These are phyloP conservation scores for Drosophila navojoa DNA, from an alignment of 1,140 invertebrate genomes.

Conservation along the genomic window DNA sequence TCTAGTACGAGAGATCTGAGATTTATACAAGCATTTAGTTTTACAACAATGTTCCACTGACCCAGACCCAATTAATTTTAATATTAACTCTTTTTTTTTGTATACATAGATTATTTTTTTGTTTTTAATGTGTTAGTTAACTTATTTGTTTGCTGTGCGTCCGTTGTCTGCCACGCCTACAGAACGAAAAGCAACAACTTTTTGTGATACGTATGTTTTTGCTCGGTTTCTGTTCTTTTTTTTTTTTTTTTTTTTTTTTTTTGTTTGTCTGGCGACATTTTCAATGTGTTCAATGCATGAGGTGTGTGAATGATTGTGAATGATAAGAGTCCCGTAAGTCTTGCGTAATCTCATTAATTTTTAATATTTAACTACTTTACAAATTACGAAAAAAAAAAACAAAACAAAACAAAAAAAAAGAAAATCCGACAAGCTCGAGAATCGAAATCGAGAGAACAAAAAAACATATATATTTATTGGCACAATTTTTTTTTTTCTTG, in stretches of 20 bases:
- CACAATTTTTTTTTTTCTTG: not conserved
- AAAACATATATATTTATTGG: slow-evolving; percentile 6
- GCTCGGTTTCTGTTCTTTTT: slow-evolving; percentile 30
- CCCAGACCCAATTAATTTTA: slow-evolving; percentile 40
- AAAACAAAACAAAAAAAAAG: too few relatives aligned
- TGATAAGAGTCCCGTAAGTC: slow-evolving; percentile 8
- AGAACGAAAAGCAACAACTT: slow-evolving; percentile 3
- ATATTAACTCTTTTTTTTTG: slow-evolving; percentile 21
- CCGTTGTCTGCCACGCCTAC: slow-evolving; percentile 42
- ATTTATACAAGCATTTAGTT: slow-evolving; percentile 62
- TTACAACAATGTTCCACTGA: slow-evolving; percentile 33
- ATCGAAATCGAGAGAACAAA: not conserved
- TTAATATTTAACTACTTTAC: slow-evolving; percentile 43
- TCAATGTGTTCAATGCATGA: slow-evolving; percentile 39
- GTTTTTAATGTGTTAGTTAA: slow-evolving; percentile 25
- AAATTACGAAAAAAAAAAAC: slow-evolving; percentile 16
- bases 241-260: slow-evolving; percentile 14
- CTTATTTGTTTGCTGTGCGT: slow-evolving; percentile 47
- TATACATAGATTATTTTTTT: slow-evolving; percentile 9
- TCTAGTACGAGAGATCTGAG: slow-evolving; percentile 69
- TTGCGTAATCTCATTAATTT: slow-evolving; percentile 75
- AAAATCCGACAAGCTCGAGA: too few relatives aligned
- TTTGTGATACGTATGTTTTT: slow-evolving; percentile 57
- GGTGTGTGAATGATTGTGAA: slow-evolving; percentile 13
- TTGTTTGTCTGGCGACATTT: slow-evolving; percentile 16